Evolutionary conservation across 2,113 vertebrate genomes (phyloP).

Genomic region (Triplophysa siluroides): DNA sequence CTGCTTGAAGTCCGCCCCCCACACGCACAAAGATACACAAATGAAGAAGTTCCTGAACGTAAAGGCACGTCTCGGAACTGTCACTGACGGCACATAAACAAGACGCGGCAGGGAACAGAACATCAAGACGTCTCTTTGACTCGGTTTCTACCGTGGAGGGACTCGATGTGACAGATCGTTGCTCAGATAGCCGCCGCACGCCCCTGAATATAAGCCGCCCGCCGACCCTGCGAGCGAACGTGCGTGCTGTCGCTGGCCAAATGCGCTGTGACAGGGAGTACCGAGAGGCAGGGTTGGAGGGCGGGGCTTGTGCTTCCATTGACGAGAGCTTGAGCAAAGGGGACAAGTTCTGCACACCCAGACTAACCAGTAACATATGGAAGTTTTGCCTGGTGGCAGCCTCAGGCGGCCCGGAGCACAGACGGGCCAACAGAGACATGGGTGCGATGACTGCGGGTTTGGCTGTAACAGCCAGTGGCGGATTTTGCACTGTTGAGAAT

Average conservation of each 20-base stretch:
- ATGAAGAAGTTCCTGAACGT: constrained; percentile 6
- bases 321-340: constrained; percentile 83
- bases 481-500: constrained; percentile 23
- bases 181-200: constrained; percentile 80
- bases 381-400: constrained; percentile 70
- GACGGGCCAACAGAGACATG: constrained; percentile 52
- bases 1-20: constrained; percentile 16
- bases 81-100: background rate
- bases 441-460: constrained; percentile 58
- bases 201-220: constrained; percentile 62
- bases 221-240: constrained; percentile 87
- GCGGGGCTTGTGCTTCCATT: constrained; percentile 70
- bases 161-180: constrained; percentile 82
- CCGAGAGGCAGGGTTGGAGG: constrained; percentile 32
- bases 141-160: constrained; percentile 66
- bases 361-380: constrained; percentile 87
- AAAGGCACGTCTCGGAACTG: background rate
- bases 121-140: constrained; percentile 62
- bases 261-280: constrained; percentile 80
- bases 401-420: constrained; percentile 59
- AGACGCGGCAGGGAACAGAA: constrained; percentile 36
- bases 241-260: constrained; percentile 74
- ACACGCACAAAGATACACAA: constrained; percentile 29
- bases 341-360: constrained; percentile 80
- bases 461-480: constrained; percentile 50